phyloP scores from a whole-genome alignment of 2,797 vertebrate species.

The Cyprinodon diabolis region DNA sequence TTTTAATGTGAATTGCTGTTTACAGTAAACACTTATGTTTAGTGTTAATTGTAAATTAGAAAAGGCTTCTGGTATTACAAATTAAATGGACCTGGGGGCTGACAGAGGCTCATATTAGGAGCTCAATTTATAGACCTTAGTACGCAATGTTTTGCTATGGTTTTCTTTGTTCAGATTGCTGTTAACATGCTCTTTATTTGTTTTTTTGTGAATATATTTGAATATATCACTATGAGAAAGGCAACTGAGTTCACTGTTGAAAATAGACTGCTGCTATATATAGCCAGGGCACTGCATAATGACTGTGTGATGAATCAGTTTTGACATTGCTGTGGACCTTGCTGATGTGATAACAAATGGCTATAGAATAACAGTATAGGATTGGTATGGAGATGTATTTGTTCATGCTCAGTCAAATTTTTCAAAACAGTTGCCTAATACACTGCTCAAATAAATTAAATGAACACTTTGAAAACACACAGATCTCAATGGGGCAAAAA shows the following conservation, averaged over 20 bases:
- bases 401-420: too few relatives aligned
- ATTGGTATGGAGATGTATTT: background rate
- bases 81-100: background rate
- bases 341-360: background rate
- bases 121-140: background rate
- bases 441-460: too few relatives aligned
- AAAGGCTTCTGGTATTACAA: background rate
- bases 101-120: background rate
- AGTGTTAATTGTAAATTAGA: conserved; percentile 10
- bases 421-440: too few relatives aligned
- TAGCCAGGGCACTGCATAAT: conserved; percentile 10
- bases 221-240: background rate
- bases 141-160: background rate
- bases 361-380: background rate
- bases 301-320: conserved; percentile 3
- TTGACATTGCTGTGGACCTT: conserved; percentile 5
- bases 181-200: background rate
- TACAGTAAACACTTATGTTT: conserved; percentile 13
- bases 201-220: background rate
- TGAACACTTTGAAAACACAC: too few relatives aligned
- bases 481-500: too few relatives aligned
- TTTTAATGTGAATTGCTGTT: conserved; percentile 1
- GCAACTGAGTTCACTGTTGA: background rate
- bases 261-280: conserved; percentile 10
- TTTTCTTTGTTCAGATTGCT: background rate